phyloP scores from a whole-genome alignment of 2,888 invertebrate genomes.

The Coleophora deauratella region DNA sequence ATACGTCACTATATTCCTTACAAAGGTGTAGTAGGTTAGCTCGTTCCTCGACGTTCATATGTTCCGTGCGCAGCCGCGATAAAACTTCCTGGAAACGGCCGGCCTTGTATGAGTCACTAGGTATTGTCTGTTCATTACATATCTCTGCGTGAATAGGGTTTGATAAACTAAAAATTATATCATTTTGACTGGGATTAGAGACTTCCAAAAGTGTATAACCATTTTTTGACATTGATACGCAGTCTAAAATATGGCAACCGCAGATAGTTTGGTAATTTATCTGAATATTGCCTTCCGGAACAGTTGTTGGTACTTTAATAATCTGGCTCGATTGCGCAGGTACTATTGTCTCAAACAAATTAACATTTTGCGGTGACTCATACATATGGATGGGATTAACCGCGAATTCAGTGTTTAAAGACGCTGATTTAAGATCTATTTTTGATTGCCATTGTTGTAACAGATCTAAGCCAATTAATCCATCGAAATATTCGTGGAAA shows the following conservation, averaged over 20 bases:
- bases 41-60: constrained; percentile 12
- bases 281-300: constrained; percentile 5
- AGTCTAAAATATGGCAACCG: constrained; percentile 8
- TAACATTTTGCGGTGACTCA: too few relatives aligned
- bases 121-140: constrained; percentile 5
- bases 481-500: constrained; percentile 17
- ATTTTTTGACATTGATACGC: constrained; percentile 9
- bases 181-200: constrained; percentile 12
- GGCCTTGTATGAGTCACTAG: neutral
- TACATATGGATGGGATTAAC: constrained; percentile 9
- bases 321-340: constrained; percentile 8
- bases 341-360: constrained; percentile 13
- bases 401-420: constrained; percentile 10
- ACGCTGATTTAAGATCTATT: constrained; percentile 16
- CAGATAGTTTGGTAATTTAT: constrained; percentile 7
- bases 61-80: constrained; percentile 11
- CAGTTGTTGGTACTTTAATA: constrained; percentile 7
- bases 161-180: constrained; percentile 13
- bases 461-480: constrained; percentile 17
- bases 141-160: constrained; percentile 5
- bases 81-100: constrained; percentile 8
- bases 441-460: constrained; percentile 15
- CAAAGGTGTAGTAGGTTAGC: constrained; percentile 10
- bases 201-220: too few relatives aligned
- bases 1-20: constrained; percentile 11